Base-by-base conservation (phyloP, 2,113 vertebrate genomes). In the Spilogale gracilis region DNA sequence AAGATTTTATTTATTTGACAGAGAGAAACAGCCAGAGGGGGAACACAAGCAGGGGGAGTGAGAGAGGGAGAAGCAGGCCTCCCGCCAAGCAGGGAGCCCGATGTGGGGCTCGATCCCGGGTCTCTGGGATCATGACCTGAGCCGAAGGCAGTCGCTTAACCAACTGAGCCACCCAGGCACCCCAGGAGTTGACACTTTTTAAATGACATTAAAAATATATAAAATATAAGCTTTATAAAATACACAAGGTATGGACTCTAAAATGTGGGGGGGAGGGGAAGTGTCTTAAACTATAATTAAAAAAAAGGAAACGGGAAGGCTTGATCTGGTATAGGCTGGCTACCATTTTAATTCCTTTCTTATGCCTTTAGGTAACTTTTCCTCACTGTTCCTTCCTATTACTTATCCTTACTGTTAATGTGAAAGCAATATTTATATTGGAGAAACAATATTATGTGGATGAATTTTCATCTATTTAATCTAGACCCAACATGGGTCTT, bases 151-250 rank as follows among this genome's bases (percentile, higher is more conserved):
- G 38, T 38, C 38, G 38, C 38, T 38, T 38, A 38, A 38, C 38
- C 38, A 38, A 38, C 38, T 38, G 38, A 38, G 38, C 38, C 38
- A 38, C 38, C 38, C 38, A 38, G 38, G 38, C 38, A 38, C 38
- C 38, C 38, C 38, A 38, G 38, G 38, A 38, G 38, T 38, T 38
- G 38, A 38, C 38, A 38, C 38, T 38, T 38, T 38, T 38, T 38
- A 38, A 38, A 38, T 63, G 65, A 69, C 56, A 78, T 97, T 96
- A 94, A 96, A 98, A 96, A 83, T 63, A 74, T 56, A 96, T 14
- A 84, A 61, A 20, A 12, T 84, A 81, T 89, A 89, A 96, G 85
- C 78, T 69, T 18, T 80, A 90, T 61, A 38, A 38, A 38, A 38
- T 38, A 38, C 38, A 38, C 38, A 38, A 38, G 38, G 38, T 38